Base-by-base conservation (phyloP, 2,888 invertebrate genomes). In the Idaea aversata region DNA sequence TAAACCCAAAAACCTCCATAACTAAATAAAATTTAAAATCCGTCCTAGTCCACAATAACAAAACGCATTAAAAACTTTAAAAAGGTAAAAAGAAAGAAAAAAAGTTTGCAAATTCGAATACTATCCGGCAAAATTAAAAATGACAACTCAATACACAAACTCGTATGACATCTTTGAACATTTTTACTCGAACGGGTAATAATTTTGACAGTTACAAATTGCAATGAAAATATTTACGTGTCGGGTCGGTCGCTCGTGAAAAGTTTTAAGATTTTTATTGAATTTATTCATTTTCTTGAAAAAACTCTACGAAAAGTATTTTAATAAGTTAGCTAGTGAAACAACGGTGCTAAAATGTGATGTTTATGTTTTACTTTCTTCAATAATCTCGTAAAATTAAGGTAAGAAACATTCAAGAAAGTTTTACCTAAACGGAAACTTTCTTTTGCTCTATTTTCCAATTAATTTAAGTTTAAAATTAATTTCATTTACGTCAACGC, bases 141-240 rank as follows among this genome's bases (percentile, higher is more conserved):
- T 73, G 82, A 58, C 59, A 61, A 63, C 47, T 57, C 61, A 67
- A 64, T 62, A 7, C 64, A 64, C 63, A 69, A 59, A 58, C 57
- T 59, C 65, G 59, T 63, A 69, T 67, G 63, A 68, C 61, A 69
- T 67, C 62, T 68, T 67, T 72, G 75, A 75, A 65, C 69, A 63
- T 65, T 77, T 76, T 68, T 75, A 73, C 75, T 74, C 69, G 70
- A 70, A 74, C 75, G 84, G 78, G 63, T 85, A 79, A 78, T 76
- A 82, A 80, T 85, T 88, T 91, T 91, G 91, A 91, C 90, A 91
- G 87, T 84, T 87, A 10, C 47, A 47, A 47, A 47, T 10, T 47
- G 47, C 78, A 64, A 81, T 83, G 82, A 85, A 87, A 87, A 86
- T 87, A 86, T 85, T 87, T 87, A 86, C 79, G 80, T 84, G 81